Base-by-base conservation (phyloP, 2,797 vertebrate species). In the Sebastiscus albofasciatus region DNA sequence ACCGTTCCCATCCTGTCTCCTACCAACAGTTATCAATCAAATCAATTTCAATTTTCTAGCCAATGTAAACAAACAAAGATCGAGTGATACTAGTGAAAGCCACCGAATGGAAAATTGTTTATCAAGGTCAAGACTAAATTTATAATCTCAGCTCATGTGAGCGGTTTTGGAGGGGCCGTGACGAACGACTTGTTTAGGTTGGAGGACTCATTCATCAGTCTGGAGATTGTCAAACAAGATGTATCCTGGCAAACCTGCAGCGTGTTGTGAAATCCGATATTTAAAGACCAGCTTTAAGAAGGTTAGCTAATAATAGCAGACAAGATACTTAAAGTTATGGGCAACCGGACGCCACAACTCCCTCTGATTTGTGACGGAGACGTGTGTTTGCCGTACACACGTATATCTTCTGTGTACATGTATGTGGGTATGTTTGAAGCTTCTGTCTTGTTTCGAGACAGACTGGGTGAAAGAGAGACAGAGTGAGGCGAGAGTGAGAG, bases 371-470 rank as follows among this genome's bases (percentile, higher is more conserved):
- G 31, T 36, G 60, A 31, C 24, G 16, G 20, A 39, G 39, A 24
- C 2, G 5, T 10, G 12, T 27, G 29, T 59, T 67, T 54, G 10
- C 56, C 29, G 12, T 31, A 13, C 13, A 70, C 62, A 16, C 14
- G 42, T 82, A 20, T 52, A 74, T 61, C 20, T 24, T 16, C n/a
- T 3, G 22, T 67, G 29, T 39, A 26, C 14, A 36, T 54, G 77
- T 72, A 59, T 76, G 73, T 69, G 72, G 39, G 11, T 11, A 18
- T 67, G 81, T 85, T 75, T 78, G 55, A 67, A 55, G 26, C 42
- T 36, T 64, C 54, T 61, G 72, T 82, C 65, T 81, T 16, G 61
- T 75, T 70, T 85, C n/a, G 36, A 74, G 72, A 72, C 36, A 24
- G 52, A 84, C 26, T 6, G 42, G 12, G 65, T 74, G 52, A 82